These are phyloP conservation scores for Tragelaphus scriptus DNA, from an alignment of 2,113 vertebrate species.

Conservation along the genomic window DNA sequence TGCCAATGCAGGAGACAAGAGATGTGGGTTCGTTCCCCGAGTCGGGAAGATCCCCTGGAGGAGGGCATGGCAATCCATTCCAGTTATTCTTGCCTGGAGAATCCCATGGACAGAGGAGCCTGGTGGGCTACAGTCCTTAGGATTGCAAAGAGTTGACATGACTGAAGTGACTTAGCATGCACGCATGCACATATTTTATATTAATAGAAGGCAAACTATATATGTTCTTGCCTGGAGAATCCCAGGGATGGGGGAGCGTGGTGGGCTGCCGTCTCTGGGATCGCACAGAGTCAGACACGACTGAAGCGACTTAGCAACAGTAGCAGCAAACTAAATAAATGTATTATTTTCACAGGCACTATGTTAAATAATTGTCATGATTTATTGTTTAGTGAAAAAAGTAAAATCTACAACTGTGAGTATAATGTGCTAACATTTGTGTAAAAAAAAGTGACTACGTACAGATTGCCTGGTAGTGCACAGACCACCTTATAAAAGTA, in stretches of 20 bases:
- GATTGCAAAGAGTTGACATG: background rate
- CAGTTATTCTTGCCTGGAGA: background rate
- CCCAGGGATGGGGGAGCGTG: no score
- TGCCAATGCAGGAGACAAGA: background rate
- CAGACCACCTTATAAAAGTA: background rate
- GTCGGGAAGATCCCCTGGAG: background rate
- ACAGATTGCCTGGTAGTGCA: no score
- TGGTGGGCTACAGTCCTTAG: background rate
- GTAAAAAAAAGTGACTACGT: background rate
- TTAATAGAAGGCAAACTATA: background rate
- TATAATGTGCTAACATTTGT: background rate
- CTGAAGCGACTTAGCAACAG: no score
- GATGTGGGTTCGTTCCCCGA: background rate
- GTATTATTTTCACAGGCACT: background rate
- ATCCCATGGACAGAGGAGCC: background rate
- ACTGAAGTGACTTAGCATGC: background rate
- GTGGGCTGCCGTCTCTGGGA: no score
- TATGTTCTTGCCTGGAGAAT: no score
- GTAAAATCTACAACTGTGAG: background rate
- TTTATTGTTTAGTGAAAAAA: background rate
- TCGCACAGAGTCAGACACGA: no score
- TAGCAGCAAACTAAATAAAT: background rate
- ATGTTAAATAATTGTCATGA: background rate
- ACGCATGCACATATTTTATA: background rate
- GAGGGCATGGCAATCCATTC: background rate